Evolutionary conservation across 2,797 vertebrate species (phyloP), one percentile per base, ranked within the genome.

Genomic region (Euphonia xanthogaster): DNA sequence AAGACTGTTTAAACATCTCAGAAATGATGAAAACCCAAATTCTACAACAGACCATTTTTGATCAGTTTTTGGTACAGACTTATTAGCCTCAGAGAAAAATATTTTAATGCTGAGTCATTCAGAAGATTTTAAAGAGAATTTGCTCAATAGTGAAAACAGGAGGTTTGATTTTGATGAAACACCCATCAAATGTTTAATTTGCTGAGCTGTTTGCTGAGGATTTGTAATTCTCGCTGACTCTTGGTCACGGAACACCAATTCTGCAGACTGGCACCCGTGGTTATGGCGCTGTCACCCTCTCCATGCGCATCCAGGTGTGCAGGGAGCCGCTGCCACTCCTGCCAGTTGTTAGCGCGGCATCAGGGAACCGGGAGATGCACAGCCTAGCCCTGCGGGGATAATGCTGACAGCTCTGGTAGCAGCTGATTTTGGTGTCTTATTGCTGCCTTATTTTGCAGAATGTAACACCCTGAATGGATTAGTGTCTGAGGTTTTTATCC

Each of bases 401-500:
- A 55, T 35, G 40, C 91, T 73, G 87, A 89, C 50, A 90, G 75
- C 72, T 83, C 88, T 23, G 40, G 40, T 39, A 88, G 78, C 84
- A 83, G 85, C 74, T 87, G 51, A 90, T 95, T 87, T 62, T 71
- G 63, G 88, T 95, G 84, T 95, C 84, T 95, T 86, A 87, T 86
- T 82, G 84, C 75, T n/a, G 61, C 88, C 91, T 96, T 97, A 88
- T 88, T 84, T 96, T 97, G 70, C 98, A 99, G 99, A 99, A 98
- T 99, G 98, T 95, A 99, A 99, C 98, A 98, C 98, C 67, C 97
- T 99, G 96, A 99, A 99, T 95, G 99, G 98, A 94, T 98, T 99
- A 96, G 99, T 99, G 96, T 99, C 99, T 0, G 99, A 99, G 97
- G 98, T 99, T 90, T 99, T 99, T 94, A 99, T 99, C 94, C 99